phyloP scores from a whole-genome alignment of 2,113 vertebrate species.

The Fregata magnificens region DNA sequence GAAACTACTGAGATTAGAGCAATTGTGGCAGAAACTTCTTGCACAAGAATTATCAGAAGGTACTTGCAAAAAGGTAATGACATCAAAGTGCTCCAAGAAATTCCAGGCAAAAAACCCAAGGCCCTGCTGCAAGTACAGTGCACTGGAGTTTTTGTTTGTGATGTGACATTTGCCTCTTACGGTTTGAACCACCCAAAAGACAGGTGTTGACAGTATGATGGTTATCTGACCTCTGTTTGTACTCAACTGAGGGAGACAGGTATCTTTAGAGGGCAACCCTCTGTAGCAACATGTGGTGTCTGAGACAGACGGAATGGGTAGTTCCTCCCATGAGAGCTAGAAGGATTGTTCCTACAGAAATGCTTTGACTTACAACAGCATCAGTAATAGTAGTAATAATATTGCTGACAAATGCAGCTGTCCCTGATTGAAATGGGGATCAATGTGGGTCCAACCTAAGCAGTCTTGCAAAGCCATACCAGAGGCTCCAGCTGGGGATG shows the following conservation, averaged over 20 bases:
- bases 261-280: neutral
- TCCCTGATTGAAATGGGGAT: neutral
- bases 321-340: neutral
- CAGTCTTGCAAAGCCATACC: neutral
- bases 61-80: neutral
- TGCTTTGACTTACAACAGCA: neutral
- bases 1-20: neutral
- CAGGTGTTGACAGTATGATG: neutral
- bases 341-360: neutral
- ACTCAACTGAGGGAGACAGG: neutral
- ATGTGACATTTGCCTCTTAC: neutral
- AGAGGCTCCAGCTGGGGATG: neutral
- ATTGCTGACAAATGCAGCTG: neutral
- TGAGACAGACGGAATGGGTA: neutral
- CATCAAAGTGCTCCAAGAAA: neutral
- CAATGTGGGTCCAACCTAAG: rapidly evolving
- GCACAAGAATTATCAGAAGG: neutral
- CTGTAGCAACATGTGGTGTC: neutral
- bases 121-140: neutral
- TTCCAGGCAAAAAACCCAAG: neutral
- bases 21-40: constrained; percentile 10
- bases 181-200: neutral
- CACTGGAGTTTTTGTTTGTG: neutral
- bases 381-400: neutral
- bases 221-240: neutral